Conservation (phyloP, 2,888 invertebrate genomes). For the Eustalomyia histrio region DNA sequence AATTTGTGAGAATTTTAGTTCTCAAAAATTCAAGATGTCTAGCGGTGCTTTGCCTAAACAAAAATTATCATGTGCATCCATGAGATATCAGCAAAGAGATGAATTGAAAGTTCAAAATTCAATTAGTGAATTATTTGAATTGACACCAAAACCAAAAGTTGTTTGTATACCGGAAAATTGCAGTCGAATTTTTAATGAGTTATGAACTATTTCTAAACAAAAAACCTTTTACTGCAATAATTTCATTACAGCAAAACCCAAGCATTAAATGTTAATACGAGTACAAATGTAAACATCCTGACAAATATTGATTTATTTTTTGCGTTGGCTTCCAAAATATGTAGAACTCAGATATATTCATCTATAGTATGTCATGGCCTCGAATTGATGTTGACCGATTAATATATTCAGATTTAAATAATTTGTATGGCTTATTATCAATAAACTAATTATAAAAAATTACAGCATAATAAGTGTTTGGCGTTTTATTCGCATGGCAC, state of each 20-base stretch:
- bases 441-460: not conserved
- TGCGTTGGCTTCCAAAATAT: constrained; percentile 59
- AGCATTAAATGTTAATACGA: constrained; percentile 56
- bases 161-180: constrained; percentile 66
- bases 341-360: not conserved
- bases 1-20: constrained; percentile 5
- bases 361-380: not conserved
- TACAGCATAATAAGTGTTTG: not conserved
- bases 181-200: constrained; percentile 55
- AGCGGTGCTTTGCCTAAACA: constrained; percentile 60
- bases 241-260: constrained; percentile 60
- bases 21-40: constrained; percentile 54
- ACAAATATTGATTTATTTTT: constrained; percentile 67
- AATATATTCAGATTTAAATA: not conserved
- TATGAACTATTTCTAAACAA: not conserved
- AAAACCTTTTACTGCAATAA: not conserved
- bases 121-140: constrained; percentile 65
- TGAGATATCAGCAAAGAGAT: constrained; percentile 20
- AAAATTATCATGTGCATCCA: constrained; percentile 57
- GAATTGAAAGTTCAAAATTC: constrained; percentile 47
- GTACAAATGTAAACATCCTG: constrained; percentile 58
- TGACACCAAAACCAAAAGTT: constrained; percentile 66
- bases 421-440: not conserved
- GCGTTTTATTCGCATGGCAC: not conserved
- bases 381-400: not conserved